These are phyloP conservation scores for Bicyclus anynana DNA, from an alignment of 1,140 invertebrate genomes.

Conservation along the genomic window DNA sequence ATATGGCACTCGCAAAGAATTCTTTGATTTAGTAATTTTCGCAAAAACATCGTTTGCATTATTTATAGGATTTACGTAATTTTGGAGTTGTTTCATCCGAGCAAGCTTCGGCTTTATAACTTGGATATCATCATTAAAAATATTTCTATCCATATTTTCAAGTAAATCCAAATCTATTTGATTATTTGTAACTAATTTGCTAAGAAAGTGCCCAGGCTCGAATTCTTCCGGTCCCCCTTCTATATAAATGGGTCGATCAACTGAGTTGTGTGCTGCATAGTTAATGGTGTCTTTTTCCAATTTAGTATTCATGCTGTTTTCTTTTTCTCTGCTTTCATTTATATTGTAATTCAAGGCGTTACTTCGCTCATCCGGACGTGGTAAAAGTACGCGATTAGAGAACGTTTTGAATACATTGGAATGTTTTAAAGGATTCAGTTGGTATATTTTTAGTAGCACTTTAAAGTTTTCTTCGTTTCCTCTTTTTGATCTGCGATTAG, in stretches of 20 bases:
- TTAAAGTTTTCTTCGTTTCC: constrained; percentile 45
- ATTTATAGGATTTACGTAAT: background rate
- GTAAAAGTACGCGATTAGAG: constrained; percentile 49
- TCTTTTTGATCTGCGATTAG: constrained; percentile 29
- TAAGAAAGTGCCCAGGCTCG: constrained; percentile 5
- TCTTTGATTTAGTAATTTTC: background rate
- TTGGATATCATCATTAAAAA: background rate
- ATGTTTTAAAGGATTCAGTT: constrained; percentile 54
- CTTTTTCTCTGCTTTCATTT: constrained; percentile 50
- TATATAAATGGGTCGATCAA: constrained; percentile 11
- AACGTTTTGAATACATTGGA: constrained; percentile 54
- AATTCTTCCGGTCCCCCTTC: constrained; percentile 13
- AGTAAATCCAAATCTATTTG: background rate
- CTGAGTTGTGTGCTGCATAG: constrained; percentile 3
- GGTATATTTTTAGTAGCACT: constrained; percentile 49
- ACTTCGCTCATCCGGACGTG: constrained; percentile 26
- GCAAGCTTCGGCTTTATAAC: background rate
- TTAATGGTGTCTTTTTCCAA: constrained; percentile 29
- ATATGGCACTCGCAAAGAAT: background rate
- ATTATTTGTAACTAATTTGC: constrained; percentile 9
- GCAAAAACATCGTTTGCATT: background rate
- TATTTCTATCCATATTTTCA: constrained; percentile 6
- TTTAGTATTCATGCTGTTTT: constrained; percentile 30
- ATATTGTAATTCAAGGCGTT: constrained; percentile 46
- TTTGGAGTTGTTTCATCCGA: background rate